Conservation (phyloP, 2,113 vertebrate species). For the Lichenostomus cassidix region DNA sequence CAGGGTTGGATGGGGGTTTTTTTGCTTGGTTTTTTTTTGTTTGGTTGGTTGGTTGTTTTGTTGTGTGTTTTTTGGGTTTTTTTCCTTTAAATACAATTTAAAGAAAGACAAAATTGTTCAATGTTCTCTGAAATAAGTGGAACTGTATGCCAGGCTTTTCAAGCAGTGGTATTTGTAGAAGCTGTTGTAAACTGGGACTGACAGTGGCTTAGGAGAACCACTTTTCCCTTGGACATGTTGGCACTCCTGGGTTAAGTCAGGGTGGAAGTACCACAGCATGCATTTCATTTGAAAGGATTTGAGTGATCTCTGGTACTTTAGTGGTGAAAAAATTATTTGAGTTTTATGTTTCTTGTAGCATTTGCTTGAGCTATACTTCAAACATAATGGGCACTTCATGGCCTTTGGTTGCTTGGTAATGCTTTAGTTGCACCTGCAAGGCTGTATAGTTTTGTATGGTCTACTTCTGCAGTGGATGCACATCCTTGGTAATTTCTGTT, state of each 20-base stretch:
- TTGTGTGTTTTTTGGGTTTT: neutral
- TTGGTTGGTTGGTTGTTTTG: neutral
- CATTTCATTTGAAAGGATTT: neutral
- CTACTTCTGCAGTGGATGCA: neutral
- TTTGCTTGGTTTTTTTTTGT: no score
- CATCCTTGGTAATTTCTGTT: neutral
- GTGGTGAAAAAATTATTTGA: neutral
- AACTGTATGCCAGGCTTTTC: neutral
- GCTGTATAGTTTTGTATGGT: neutral
- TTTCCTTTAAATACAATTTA: neutral
- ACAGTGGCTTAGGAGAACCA: neutral
- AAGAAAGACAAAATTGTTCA: neutral
- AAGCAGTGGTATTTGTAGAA: neutral
- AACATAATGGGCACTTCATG: accelerated
- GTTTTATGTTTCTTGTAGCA: neutral
- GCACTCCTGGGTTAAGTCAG: neutral
- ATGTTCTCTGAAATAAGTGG: neutral
- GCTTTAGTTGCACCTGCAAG: neutral
- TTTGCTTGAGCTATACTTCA: neutral
- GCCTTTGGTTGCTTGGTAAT: neutral
- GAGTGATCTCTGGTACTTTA: neutral
- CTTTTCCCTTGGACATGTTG: neutral
- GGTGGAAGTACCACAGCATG: neutral
- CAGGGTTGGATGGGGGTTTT: accelerated
- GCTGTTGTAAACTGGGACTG: neutral